A percentile compares a stretch with the other conserved stretches of the same genome.
Conservation (phyloP, 1,140 invertebrate species). For the Drosophila leontia region DNA sequence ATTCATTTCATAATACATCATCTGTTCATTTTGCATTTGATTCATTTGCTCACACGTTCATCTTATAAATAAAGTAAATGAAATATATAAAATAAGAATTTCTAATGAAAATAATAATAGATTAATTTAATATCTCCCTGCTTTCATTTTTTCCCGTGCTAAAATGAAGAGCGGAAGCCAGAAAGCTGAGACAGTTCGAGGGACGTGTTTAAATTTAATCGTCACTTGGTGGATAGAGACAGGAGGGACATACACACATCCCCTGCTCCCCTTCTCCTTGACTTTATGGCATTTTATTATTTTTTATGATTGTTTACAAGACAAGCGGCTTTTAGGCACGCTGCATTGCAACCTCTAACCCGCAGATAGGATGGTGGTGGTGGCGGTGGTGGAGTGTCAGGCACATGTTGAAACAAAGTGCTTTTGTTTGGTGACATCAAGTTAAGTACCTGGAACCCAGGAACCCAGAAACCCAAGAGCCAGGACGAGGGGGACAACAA, state of each 20-base stretch:
- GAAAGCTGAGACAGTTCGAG: not conserved
- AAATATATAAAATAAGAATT: not conserved
- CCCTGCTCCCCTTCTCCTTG: slow-evolving; percentile 4
- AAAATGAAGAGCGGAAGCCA: not conserved
- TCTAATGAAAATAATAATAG: not conserved
- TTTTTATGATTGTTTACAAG: slow-evolving; percentile 83
- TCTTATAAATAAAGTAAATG: not conserved
- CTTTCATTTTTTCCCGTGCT: not conserved
- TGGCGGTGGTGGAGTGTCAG: slow-evolving; percentile 36
- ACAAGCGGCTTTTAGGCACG: slow-evolving; percentile 77
- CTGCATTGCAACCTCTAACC: slow-evolving; percentile 67
- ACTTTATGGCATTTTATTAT: slow-evolving; percentile 81
- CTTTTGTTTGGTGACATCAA: slow-evolving; percentile 83
- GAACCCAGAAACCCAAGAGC: slow-evolving; percentile 26
- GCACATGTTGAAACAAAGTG: slow-evolving; percentile 81
- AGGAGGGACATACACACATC: slow-evolving; percentile 21
- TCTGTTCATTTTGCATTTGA: not conserved
- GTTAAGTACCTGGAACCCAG: slow-evolving; percentile 75
- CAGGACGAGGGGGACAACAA: slow-evolving; percentile 75
- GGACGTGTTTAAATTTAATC: slow-evolving; percentile 46
- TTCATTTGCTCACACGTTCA: not conserved
- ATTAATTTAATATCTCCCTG: not conserved
- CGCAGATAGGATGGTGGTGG: not conserved
- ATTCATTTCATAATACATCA: no score
- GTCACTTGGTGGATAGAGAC: slow-evolving; percentile 21